phyloP scores from a whole-genome alignment of 2,797 vertebrate species.

The Lycodopsis pacificus region DNA sequence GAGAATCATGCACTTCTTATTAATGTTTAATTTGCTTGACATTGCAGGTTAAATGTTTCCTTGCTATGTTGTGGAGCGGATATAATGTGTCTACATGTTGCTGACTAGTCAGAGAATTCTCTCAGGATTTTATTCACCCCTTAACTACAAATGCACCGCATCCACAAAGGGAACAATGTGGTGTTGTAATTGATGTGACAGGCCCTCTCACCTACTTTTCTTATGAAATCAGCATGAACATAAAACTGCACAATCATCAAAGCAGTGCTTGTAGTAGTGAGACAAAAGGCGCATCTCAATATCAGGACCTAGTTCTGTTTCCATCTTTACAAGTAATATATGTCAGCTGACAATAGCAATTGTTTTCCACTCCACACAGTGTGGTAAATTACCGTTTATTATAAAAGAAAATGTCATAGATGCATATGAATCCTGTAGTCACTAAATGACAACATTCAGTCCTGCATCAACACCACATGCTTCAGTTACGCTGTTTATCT shows the following conservation, averaged over 20 bases:
- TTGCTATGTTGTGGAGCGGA: neutral
- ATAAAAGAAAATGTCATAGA: neutral
- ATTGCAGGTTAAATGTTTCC: constrained; percentile 31
- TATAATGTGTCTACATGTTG: constrained; percentile 55
- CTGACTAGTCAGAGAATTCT: constrained; percentile 45
- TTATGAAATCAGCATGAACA: constrained; percentile 62
- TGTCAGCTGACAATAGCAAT: neutral
- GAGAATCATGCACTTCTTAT: constrained; percentile 20
- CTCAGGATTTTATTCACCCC: constrained; percentile 49
- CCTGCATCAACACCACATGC: neutral
- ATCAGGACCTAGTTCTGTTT: constrained; percentile 23
- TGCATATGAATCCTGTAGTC: neutral
- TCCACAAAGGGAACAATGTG: constrained; percentile 44
- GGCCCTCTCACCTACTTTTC: constrained; percentile 58
- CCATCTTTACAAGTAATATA: constrained; percentile 41
- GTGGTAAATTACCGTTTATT: neutral
- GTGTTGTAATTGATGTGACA: constrained; percentile 71
- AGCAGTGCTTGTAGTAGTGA: constrained; percentile 48
- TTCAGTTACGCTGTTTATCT: neutral
- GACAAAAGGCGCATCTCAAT: constrained; percentile 42
- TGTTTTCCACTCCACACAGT: neutral
- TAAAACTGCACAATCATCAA: constrained; percentile 66
- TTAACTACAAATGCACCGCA: constrained; percentile 46
- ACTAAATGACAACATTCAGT: neutral
- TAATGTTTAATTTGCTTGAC: constrained; percentile 41